Percentiles rank a stretch among this genome's conserved stretches.
phyloP scores from a whole-genome alignment of 2,888 invertebrate genomes.

The Coenonympha glycerion region DNA sequence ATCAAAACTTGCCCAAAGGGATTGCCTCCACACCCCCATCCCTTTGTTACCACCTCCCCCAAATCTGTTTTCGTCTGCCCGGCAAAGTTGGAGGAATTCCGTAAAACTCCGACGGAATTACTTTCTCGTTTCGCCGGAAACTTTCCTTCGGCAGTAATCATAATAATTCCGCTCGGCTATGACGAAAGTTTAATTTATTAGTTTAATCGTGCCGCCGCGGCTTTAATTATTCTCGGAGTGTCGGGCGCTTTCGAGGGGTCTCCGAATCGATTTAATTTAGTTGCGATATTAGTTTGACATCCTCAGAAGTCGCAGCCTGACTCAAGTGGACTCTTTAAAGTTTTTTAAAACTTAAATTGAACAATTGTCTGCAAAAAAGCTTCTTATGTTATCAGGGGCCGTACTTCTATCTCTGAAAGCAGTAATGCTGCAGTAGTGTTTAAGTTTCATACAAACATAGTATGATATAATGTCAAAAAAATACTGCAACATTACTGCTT shows the following conservation, averaged over 20 bases:
- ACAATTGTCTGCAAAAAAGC: no score
- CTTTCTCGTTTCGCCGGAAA: conserved; percentile 67
- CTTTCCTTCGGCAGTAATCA: conserved; percentile 52
- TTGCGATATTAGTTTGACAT: conserved; percentile 13
- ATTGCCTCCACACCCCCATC: conserved; percentile 41
- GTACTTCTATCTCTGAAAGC: no score
- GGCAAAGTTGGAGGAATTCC: conserved; percentile 60
- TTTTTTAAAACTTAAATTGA: no score
- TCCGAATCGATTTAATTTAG: conserved; percentile 22
- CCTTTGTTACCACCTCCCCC: conserved; percentile 64
- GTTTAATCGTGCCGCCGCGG: conserved; percentile 66
- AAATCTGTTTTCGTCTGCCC: conserved; percentile 70
- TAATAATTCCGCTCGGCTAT: conserved; percentile 69
- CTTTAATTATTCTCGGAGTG: conserved; percentile 60
- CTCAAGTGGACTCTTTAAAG: no score
- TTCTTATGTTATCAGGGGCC: no score
- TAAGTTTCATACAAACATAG: no score
- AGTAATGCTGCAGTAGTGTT: no score
- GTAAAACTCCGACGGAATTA: conserved; percentile 59
- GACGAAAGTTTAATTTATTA: conserved; percentile 74
- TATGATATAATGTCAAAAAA: no score
- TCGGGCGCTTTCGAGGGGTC: conserved; percentile 25
- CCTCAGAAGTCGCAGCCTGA: no score
- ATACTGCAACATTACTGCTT: no score
- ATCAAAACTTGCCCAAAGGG: conserved; percentile 69